These are phyloP conservation scores for Eugnorisma glareosa DNA, from an alignment of 2,888 invertebrate genomes.

Conservation along the genomic window DNA sequence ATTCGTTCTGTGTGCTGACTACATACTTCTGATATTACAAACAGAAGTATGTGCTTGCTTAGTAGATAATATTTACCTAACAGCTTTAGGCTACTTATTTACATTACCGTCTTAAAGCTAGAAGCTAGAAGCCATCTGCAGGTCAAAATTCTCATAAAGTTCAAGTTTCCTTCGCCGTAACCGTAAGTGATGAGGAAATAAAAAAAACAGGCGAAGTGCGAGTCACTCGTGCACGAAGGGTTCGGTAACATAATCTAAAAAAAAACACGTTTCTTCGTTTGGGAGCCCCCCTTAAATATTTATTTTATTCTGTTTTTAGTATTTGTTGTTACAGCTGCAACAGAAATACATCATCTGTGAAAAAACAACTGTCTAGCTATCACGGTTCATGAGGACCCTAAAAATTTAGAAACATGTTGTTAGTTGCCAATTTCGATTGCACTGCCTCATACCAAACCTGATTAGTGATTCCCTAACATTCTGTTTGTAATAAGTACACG, in stretches of 20 bases:
- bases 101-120: background rate
- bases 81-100: background rate
- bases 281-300: too few species aligned
- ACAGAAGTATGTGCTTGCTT: constrained; percentile 2
- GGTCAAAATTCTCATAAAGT: background rate
- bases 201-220: too few species aligned
- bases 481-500: background rate
- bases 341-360: too few species aligned
- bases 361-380: too few species aligned
- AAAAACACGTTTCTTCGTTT: too few species aligned
- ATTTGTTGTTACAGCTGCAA: too few species aligned
- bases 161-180: background rate
- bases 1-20: constrained; percentile 6
- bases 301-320: too few species aligned
- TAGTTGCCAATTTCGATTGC: background rate
- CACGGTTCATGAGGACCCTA: too few species aligned
- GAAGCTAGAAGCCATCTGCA: background rate
- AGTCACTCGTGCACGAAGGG: too few species aligned
- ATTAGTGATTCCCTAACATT: background rate
- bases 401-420: background rate
- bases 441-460: background rate
- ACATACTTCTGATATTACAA: constrained; percentile 19
- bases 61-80: constrained; percentile 15
- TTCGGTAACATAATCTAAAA: too few species aligned
- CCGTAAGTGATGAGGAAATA: too few species aligned